Evolutionary conservation across 2,888 invertebrate genomes (phyloP).

Genomic region (Elgonia sp.): DNA sequence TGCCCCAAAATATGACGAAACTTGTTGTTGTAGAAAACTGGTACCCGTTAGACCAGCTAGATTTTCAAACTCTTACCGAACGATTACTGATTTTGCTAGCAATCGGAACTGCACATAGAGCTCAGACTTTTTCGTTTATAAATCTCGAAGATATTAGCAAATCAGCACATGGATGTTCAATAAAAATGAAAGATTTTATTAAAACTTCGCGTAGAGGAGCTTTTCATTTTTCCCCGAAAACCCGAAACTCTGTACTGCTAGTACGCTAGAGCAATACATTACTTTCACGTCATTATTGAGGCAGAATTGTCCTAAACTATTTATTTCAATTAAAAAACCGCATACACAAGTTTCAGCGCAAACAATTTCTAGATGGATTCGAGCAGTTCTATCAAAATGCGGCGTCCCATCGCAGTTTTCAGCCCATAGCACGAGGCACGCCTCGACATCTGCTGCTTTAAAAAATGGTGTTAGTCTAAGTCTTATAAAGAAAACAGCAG

Average conservation of each 20-base stretch:
- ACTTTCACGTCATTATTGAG: no score
- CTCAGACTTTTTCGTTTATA: slow-evolving; percentile 4
- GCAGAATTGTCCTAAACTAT: no score
- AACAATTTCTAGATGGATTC: no score
- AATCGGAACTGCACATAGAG: slow-evolving; percentile 1
- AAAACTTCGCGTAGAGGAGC: slow-evolving; percentile 34
- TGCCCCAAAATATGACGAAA: neutral
- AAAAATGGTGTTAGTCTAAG: no score
- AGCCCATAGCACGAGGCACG: no score
- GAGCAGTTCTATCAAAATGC: no score
- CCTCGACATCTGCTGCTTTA: no score
- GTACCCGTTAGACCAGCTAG: neutral
- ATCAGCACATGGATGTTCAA: neutral
- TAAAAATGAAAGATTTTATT: slow-evolving; percentile 1
- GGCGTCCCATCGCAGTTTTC: no score
- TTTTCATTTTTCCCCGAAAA: slow-evolving; percentile 31
- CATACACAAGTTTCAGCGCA: no score
- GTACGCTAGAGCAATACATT: neutral
- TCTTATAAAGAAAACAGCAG: no score
- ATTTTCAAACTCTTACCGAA: neutral
- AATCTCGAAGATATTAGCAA: slow-evolving; percentile 7
- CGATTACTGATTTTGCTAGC: slow-evolving; percentile 18
- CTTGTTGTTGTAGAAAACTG: neutral
- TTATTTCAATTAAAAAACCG: no score
- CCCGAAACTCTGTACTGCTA: slow-evolving; percentile 17